Percentiles rank a stretch among this genome's conserved stretches.
Evolutionary conservation across 2,888 invertebrate species (phyloP).

Genomic region (Ecliptopera silaceata): DNA sequence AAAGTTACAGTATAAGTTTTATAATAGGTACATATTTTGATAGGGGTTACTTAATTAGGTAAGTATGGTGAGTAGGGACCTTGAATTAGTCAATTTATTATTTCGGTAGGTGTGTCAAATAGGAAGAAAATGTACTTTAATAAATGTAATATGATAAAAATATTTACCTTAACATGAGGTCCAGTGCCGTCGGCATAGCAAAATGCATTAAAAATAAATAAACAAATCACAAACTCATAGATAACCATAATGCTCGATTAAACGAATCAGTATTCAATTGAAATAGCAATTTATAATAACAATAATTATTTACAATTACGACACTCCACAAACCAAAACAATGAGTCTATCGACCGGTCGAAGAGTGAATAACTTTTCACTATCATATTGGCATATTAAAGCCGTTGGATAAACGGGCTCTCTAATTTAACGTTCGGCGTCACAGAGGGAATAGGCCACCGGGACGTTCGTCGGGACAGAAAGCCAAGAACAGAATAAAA

Average conservation of each 20-base stretch:
- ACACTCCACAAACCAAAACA: constrained; percentile 66
- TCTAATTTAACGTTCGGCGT: constrained; percentile 45
- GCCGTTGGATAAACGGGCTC: constrained; percentile 49
- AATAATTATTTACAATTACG: constrained; percentile 53
- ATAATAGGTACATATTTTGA: no score
- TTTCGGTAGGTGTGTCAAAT: no score
- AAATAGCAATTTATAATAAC: constrained; percentile 34
- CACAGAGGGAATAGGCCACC: constrained; percentile 50
- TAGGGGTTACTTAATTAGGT: no score
- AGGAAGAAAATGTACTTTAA: no score
- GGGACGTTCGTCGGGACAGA: constrained; percentile 67
- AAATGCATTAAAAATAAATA: constrained; percentile 65
- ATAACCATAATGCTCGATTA: constrained; percentile 63
- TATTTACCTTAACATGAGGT: constrained; percentile 68
- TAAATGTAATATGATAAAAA: constrained; percentile 20
- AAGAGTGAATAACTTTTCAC: constrained; percentile 52
- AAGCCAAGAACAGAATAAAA: constrained; percentile 74
- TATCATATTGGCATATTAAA: constrained; percentile 67
- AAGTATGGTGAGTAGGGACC: no score
- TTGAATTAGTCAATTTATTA: no score
- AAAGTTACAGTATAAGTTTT: no score
- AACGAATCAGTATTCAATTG: constrained; percentile 28
- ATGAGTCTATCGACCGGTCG: constrained; percentile 51
- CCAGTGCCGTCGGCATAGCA: constrained; percentile 56
- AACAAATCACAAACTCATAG: constrained; percentile 63